Evolutionary conservation across 1,140 invertebrate species (phyloP).

Genomic region (Drosophila kikkawai): DNA sequence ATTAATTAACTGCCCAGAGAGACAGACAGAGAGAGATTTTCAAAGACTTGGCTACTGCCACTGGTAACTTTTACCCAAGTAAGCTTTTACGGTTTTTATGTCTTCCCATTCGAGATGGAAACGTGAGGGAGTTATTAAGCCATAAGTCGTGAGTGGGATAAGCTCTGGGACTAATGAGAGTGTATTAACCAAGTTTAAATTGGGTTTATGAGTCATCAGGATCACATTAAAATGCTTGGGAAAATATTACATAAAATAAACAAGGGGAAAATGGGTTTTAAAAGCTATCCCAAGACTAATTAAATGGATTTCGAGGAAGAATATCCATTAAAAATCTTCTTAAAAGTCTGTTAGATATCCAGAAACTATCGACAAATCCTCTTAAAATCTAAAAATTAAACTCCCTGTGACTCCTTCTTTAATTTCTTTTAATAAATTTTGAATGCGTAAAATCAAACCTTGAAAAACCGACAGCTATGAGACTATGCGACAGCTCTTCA

Average conservation of each 20-base stretch:
- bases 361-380: not conserved
- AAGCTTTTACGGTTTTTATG: constrained; percentile 20
- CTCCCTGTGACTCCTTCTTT: not conserved
- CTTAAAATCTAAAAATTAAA: not conserved
- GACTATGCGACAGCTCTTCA: constrained; percentile 50
- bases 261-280: not conserved
- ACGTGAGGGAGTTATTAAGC: constrained; percentile 39
- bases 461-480: constrained; percentile 5
- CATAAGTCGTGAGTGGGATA: constrained; percentile 19
- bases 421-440: not conserved
- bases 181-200: constrained; percentile 17
- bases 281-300: not conserved
- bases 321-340: not conserved
- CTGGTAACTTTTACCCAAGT: constrained; percentile 9
- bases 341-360: not conserved
- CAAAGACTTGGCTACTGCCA: constrained; percentile 20
- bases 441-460: not conserved
- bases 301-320: not conserved
- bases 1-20: constrained; percentile 52
- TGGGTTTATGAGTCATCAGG: constrained; percentile 25
- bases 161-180: constrained; percentile 5
- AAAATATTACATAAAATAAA: not conserved
- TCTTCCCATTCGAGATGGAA: constrained; percentile 22
- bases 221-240: constrained; percentile 15
- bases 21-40: not conserved